Conservation (phyloP, 2,888 invertebrate genomes). For the Mesorhabditis spiculigera region DNA sequence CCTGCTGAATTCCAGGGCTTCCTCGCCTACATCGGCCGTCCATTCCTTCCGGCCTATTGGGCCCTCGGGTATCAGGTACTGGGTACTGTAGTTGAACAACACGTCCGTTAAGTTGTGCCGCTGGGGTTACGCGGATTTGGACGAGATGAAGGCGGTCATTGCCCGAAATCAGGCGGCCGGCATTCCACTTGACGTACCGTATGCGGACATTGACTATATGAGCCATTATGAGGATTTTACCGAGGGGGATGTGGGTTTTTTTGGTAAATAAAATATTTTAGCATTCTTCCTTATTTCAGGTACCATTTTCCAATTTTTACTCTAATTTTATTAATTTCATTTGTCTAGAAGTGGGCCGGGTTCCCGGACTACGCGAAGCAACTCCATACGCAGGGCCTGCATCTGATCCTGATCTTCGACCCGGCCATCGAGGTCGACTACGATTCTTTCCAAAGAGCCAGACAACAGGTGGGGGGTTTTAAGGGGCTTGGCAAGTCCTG, state of each 20-base stretch:
- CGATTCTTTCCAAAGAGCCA: constrained; percentile 40
- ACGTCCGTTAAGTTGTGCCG: constrained; percentile 29
- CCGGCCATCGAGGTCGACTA: constrained; percentile 55
- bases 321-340: too few species aligned
- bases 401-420: constrained; percentile 53
- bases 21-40: constrained; percentile 46
- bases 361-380: constrained; percentile 41
- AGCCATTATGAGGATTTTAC: constrained; percentile 34
- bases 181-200: constrained; percentile 49
- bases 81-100: neutral
- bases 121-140: constrained; percentile 45
- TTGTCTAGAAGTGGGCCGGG: constrained; percentile 39
- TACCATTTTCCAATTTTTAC: too few species aligned
- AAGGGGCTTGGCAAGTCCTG: neutral
- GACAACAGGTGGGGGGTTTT: constrained; percentile 19
- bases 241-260: constrained; percentile 26
- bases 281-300: neutral
- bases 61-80: constrained; percentile 49
- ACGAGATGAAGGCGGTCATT: constrained; percentile 43
- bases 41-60: constrained; percentile 58
- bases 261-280: neutral
- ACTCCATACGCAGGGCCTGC: constrained; percentile 39
- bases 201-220: constrained; percentile 52
- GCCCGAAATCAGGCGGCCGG: constrained; percentile 32
- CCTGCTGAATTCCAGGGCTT: constrained; percentile 43